Percentiles rank a stretch among this genome's conserved stretches.
These are phyloP conservation scores for Ruditapes philippinarum DNA, from an alignment of 1,140 invertebrate genomes.

Conservation along the genomic window DNA sequence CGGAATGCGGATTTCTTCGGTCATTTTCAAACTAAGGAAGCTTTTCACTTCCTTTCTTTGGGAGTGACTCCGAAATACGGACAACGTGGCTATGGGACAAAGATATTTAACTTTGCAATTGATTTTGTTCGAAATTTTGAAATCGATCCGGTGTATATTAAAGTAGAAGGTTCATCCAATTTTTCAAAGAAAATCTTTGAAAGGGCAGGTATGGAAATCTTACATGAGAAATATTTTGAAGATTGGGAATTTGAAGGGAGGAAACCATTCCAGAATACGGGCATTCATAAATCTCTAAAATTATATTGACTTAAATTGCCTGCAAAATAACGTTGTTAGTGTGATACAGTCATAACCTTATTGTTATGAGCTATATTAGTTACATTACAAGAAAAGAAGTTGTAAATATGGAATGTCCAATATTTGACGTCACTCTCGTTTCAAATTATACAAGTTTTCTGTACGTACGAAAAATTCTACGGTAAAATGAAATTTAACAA, in stretches of 20 bases:
- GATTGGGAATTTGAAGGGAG: background rate
- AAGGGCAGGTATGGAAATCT: conserved; percentile 27
- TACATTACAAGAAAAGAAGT: too few relatives aligned
- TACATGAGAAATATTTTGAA: background rate
- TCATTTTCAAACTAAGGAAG: background rate
- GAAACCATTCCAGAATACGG: background rate
- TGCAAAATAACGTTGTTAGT: too few relatives aligned
- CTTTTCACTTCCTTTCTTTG: conserved; percentile 11
- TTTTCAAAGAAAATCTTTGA: conserved; percentile 19
- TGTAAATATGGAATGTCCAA: too few relatives aligned
- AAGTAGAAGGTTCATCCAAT: conserved; percentile 2
- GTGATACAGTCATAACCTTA: too few relatives aligned
- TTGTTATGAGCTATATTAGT: too few relatives aligned
- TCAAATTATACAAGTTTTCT: too few relatives aligned
- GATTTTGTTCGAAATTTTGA: background rate
- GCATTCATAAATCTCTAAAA: background rate
- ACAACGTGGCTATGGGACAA: background rate
- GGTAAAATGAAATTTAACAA: too few relatives aligned
- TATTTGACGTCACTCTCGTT: too few relatives aligned
- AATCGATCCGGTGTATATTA: background rate
- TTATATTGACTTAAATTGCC: background rate
- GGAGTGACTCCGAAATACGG: background rate
- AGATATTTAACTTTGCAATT: background rate
- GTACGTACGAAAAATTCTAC: too few relatives aligned
- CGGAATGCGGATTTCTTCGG: conserved; percentile 6